phyloP scores from a whole-genome alignment of 1,140 invertebrate genomes.

The Lasioglossum baleicum region DNA sequence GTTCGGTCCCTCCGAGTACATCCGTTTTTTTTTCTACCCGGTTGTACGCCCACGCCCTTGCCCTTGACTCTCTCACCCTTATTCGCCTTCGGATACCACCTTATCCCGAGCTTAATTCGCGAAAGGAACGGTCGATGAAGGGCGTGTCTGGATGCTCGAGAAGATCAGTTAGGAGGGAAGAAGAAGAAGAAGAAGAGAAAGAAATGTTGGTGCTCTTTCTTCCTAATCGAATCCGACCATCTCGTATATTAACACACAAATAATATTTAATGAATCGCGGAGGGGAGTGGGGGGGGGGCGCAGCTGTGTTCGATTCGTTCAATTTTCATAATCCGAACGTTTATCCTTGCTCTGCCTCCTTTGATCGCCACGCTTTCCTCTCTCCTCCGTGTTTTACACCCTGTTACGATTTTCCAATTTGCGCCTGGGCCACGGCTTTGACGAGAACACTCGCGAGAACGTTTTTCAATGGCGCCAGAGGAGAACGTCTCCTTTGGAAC shows the following conservation, averaged over 20 bases:
- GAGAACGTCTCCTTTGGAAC: neutral
- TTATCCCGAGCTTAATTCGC: constrained; percentile 62
- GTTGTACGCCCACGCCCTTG: constrained; percentile 53
- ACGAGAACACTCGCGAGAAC: neutral
- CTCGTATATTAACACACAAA: neutral
- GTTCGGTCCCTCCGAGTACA: constrained; percentile 7
- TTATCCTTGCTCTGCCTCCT: neutral
- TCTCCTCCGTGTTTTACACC: neutral
- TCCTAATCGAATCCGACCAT: constrained; percentile 38
- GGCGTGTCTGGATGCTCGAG: constrained; percentile 57
- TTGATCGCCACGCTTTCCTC: neutral
- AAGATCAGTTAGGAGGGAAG: constrained; percentile 25
- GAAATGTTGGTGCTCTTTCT: neutral
- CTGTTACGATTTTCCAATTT: constrained; percentile 1
- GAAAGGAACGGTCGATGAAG: constrained; percentile 60
- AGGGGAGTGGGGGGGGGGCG: constrained; percentile 32
- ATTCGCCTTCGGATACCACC: constrained; percentile 44
- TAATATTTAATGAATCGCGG: constrained; percentile 23
- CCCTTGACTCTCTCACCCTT: constrained; percentile 61
- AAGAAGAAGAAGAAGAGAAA: neutral
- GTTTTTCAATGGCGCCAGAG: neutral
- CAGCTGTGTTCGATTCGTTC: constrained; percentile 18
- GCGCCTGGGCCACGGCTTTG: neutral
- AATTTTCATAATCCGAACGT: constrained; percentile 8
- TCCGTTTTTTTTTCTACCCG: constrained; percentile 40